A percentile compares a stretch with the other conserved stretches of the same genome.
These are phyloP conservation scores for Drosophila tsacasi DNA, from an alignment of 1,140 invertebrate species.

Conservation along the genomic window DNA sequence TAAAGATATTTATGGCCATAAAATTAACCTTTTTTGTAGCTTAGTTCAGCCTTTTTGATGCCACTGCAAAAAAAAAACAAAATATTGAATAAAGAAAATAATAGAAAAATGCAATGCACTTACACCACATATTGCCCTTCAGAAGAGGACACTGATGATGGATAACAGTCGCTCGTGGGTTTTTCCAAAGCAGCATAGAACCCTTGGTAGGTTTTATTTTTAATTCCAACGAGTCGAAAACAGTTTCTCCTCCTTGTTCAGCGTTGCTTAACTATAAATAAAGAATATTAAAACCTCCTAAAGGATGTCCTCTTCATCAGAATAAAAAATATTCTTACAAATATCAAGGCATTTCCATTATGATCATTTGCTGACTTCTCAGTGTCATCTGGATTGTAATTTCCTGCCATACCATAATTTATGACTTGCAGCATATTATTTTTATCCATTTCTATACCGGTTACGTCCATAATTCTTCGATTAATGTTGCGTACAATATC, in stretches of 20 bases:
- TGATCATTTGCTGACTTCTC: neutral
- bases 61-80: conserved; percentile 17
- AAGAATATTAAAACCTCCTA: neutral
- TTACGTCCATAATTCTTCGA: conserved; percentile 3
- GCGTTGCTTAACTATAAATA: conserved; percentile 6
- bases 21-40: neutral
- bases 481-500: conserved; percentile 18
- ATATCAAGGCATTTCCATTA: conserved; percentile 21
- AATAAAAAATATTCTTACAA: neutral
- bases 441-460: neutral
- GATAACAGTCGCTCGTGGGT: neutral
- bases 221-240: conserved; percentile 13
- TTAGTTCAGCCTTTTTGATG: conserved; percentile 20
- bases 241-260: conserved; percentile 21
- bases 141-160: conserved; percentile 33
- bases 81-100: too few species aligned
- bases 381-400: conserved; percentile 28
- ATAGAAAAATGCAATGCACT: neutral
- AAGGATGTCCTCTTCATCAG: neutral
- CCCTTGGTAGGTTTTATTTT: conserved; percentile 11
- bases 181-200: conserved; percentile 24
- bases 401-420: conserved; percentile 33
- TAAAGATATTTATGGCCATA: neutral
- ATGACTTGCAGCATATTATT: conserved; percentile 14
- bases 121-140: conserved; percentile 35